Conservation (phyloP, 2,797 vertebrate species). For the Hozukius guyotensis region DNA sequence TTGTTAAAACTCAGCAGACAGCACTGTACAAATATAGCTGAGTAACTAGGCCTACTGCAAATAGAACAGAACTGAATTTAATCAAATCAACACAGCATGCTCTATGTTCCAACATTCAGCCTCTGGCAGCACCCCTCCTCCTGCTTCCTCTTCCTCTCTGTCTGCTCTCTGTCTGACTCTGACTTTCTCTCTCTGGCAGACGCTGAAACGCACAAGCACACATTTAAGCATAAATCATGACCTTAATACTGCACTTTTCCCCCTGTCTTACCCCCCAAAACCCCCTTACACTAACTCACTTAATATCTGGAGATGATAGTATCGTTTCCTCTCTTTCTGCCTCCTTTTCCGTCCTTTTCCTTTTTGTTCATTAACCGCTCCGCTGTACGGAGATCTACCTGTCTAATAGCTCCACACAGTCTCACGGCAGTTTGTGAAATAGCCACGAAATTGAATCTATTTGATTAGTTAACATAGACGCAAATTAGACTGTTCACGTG, state of each 20-base stretch:
- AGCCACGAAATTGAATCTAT: no score
- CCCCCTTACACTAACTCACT: background rate
- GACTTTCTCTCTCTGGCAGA: constrained; percentile 27
- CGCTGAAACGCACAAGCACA: constrained; percentile 7
- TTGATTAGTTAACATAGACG: no score
- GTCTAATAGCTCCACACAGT: no score
- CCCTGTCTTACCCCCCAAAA: background rate
- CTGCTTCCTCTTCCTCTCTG: constrained; percentile 47
- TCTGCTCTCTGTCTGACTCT: constrained; percentile 43
- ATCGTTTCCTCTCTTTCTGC: background rate
- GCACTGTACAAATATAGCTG: constrained; percentile 74
- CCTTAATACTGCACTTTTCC: background rate
- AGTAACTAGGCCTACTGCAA: constrained; percentile 75
- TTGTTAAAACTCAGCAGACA: constrained; percentile 72
- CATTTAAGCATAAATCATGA: background rate
- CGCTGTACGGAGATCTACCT: no score
- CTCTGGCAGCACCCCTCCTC: constrained; percentile 63
- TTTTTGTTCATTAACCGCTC: no score
- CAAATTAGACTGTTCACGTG: no score
- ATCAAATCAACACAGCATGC: constrained; percentile 78
- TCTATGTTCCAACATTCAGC: constrained; percentile 72
- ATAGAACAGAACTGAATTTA: constrained; percentile 77
- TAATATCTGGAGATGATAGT: background rate
- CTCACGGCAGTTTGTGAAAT: no score
- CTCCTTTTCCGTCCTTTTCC: background rate